Base-by-base conservation (phyloP, 1,140 invertebrate genomes). In the Octopus bimaculoides region DNA sequence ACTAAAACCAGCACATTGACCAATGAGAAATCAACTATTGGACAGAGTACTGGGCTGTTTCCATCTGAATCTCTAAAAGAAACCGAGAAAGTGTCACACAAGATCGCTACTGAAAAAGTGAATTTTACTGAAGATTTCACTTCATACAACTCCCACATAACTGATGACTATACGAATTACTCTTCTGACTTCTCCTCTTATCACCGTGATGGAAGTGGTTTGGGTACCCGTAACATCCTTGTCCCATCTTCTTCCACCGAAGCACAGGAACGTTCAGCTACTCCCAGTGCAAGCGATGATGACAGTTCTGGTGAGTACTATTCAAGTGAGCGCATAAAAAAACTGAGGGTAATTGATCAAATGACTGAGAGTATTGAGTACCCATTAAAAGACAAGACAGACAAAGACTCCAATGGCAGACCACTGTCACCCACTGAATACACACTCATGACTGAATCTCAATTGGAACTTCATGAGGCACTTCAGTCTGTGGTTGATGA, bases 371-470 rank as follows among this genome's bases (percentile, higher is more conserved):
- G 54, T 55, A n/a, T 77, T 10, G 75, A 55, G 52, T 53, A 77
- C 20, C 54, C 75, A 52, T 53, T 77, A 55, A 10, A 9, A 77
- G 75, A 77, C 12, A 55, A 77, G 20, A 10, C 54, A 1, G 6
- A 14, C 14, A 20, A 20, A 5, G 26, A n/a, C 7, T 4, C 5
- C 8, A 66, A 66, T 14, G 83, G 85, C 52, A 82, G 86, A 79
- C 87, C 86, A 14, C 78, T 87, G 12, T 88, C 87, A 12, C 87
- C 87, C 14, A 88, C 83, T 52, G 85, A 86, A 14, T 88, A 86
- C 77, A 87, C 85, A 54, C 77, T 87, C 5, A 85, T 86, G 80
- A 83, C 85, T 12, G 84, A 86, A 10, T 78, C 79, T 56, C 56
- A 55, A n/a, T 55, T 77, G 20, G 77, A 61, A 56, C n/a, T 55